phyloP scores from a whole-genome alignment of 2,113 vertebrate genomes.

The Fregata magnificens region DNA sequence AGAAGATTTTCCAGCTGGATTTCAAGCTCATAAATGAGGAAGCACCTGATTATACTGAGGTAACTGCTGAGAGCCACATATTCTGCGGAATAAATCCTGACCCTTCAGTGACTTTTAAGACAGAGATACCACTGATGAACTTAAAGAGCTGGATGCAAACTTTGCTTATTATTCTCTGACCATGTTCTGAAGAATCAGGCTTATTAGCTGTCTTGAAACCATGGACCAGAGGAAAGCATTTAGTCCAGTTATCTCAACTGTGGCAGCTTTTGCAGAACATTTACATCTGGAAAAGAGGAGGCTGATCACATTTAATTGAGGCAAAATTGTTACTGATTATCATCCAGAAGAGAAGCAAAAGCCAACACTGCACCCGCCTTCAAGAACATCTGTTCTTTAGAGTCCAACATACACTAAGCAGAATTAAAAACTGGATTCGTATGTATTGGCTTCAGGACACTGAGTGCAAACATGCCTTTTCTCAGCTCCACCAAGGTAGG shows the following conservation, averaged over 20 bases:
- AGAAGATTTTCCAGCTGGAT: not conserved
- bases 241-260: not conserved
- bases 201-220: not conserved
- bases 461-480: not conserved
- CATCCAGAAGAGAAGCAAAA: not conserved
- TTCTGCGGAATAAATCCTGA: not conserved
- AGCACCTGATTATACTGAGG: not conserved
- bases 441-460: not conserved
- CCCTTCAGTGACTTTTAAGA: not conserved
- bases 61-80: not conserved
- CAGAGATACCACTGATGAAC: not conserved
- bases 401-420: not conserved
- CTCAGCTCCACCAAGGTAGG: not conserved
- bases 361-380: not conserved
- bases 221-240: not conserved
- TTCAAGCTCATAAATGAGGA: not conserved
- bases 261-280: not conserved
- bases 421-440: not conserved
- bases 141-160: not conserved
- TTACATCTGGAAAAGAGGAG: not conserved
- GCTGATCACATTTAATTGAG: not conserved
- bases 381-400: not conserved
- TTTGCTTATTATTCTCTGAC: not conserved
- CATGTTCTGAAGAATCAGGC: not conserved
- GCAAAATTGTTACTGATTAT: not conserved